Percentiles rank a stretch among this genome's conserved stretches.
Conservation (phyloP, 2,797 vertebrate species). For the Mionectes olivaceus region DNA sequence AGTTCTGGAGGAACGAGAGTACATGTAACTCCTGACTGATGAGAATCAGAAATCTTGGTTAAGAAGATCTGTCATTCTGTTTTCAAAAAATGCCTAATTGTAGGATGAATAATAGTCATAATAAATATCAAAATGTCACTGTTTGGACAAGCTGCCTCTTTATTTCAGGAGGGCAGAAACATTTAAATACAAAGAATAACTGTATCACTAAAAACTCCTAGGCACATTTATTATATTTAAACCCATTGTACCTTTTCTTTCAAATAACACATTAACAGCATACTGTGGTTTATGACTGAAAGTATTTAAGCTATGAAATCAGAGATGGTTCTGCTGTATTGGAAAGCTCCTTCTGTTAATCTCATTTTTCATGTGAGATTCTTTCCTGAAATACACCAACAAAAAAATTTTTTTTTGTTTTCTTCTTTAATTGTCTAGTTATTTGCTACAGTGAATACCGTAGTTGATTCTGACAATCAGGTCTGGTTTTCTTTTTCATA, state of each 20-base stretch:
- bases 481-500: neutral
- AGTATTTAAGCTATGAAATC: neutral
- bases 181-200: neutral
- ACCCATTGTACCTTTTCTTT: neutral
- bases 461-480: neutral
- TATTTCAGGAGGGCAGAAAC: neutral
- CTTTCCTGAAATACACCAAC: neutral
- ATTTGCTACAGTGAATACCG: neutral
- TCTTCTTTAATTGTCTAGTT: neutral
- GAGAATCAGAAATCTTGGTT: neutral
- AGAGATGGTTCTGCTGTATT: neutral
- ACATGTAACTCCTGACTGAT: neutral
- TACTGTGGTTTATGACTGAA: neutral
- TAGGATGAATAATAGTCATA: neutral
- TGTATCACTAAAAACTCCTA: neutral
- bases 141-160: neutral
- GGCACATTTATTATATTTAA: neutral
- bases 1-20: neutral
- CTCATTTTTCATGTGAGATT: neutral
- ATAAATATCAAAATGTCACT: neutral
- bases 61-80: neutral
- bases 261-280: neutral
- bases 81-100: neutral
- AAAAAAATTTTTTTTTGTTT: neutral
- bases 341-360: neutral